These are phyloP conservation scores for Cygnus olor DNA, from an alignment of 2,797 vertebrate species.

Conservation along the genomic window DNA sequence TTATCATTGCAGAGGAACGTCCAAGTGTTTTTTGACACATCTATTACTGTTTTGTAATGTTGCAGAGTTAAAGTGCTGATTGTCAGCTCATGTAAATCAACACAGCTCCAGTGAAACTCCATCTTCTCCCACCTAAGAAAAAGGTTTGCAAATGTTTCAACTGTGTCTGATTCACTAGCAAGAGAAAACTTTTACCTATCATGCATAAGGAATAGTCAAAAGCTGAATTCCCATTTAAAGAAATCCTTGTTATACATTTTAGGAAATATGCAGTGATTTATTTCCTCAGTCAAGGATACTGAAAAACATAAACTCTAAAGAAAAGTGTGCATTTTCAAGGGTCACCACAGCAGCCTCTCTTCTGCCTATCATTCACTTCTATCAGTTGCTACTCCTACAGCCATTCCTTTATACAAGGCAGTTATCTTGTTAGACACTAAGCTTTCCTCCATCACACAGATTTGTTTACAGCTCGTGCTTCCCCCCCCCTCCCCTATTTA, in stretches of 20 bases:
- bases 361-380: background rate
- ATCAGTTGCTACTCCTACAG: background rate
- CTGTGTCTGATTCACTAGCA: background rate
- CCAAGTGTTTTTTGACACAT: background rate
- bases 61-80: background rate
- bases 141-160: background rate
- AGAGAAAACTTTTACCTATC: background rate
- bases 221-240: background rate
- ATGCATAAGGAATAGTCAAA: background rate
- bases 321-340: background rate
- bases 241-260: background rate
- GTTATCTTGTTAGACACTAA: background rate
- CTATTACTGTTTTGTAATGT: background rate
- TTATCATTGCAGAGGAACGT: background rate
- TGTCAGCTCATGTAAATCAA: background rate
- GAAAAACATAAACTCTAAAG: background rate
- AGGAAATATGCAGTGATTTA: background rate
- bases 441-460: background rate
- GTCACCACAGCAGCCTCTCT: background rate
- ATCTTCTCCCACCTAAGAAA: background rate
- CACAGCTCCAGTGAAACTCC: background rate
- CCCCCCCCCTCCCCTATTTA: background rate
- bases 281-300: background rate
- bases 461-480: background rate
- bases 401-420: background rate